Base-by-base conservation (phyloP, 1,140 invertebrate species). In the Globodera ellingtonae region DNA sequence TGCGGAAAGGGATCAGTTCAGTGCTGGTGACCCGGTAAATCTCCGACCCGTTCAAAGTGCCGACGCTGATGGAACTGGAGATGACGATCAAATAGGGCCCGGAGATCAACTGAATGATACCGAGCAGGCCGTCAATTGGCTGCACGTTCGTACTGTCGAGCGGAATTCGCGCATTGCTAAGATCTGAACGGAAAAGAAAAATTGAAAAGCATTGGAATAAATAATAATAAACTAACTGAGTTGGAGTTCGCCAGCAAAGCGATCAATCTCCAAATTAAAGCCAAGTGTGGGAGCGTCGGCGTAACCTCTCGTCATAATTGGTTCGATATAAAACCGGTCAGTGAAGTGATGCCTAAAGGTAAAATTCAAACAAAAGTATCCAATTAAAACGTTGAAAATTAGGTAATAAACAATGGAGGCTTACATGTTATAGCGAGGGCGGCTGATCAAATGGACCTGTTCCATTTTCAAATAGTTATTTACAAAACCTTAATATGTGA, bases 1-100 rank as follows among this genome's bases (percentile, higher is more conserved):
- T 92, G 67, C 93, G 92, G 90, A 95, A 98, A 0, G 95, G 94
- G 83, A 98, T 93, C 56, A 97, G 91, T 84, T 98, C 95, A 52
- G 93, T 93, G 66, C 93, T 93, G 10, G 92, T 92, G 78, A 98
- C 91, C 86, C 93, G 93, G 92, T 94, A 98, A 87, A 99, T 93
- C 65, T 94, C 92, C 85, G 96, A 93, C 1, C 93, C 94, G 88
- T 94, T 93, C 78, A 98, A 92, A 79, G 93, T 93, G 15, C 96
- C 96, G 69, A 98, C 92, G 89, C 94, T 93, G 85, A 93, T 91
- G 78, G 94, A 93, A 84, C 94, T 93, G 24, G 95, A 97, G 72
- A 96, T 94, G 0, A 98, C 93, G 79, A 98, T 92, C 24, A 99
- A 80, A 70, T 86, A 82, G 76, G 79, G 84, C 89, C 91, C 92